phyloP scores from a whole-genome alignment of 2,113 vertebrate genomes.

The rat (Rattus norvegicus) region GRCr8 NC_086024.1:23660001-23660500 shows the following conservation, averaged over 20 bases:
- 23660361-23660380: conserved; percentile 16
- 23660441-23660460: no score
- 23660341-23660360: conserved; percentile 76
- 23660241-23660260: conserved; percentile 90
- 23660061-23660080: neutral
- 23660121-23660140: conserved; percentile 87
- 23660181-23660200: conserved; percentile 91
- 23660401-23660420: no score
- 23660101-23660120: neutral
- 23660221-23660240: conserved; percentile 87
- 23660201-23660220: conserved; percentile 88
- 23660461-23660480: no score
- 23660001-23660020: neutral
- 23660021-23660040: neutral
- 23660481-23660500: neutral
- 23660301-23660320: conserved; percentile 84
- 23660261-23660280: conserved; percentile 91
- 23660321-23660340: conserved; percentile 71
- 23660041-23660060: neutral
- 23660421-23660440: no score
- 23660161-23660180: conserved; percentile 89
- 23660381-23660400: no score
- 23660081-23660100: neutral
- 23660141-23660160: conserved; percentile 90
- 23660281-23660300: conserved; percentile 89